Percentiles rank a stretch among this genome's conserved stretches.
phyloP scores from a whole-genome alignment of 2,797 vertebrate genomes.

The Tympanoctomys barrerae region DNA sequence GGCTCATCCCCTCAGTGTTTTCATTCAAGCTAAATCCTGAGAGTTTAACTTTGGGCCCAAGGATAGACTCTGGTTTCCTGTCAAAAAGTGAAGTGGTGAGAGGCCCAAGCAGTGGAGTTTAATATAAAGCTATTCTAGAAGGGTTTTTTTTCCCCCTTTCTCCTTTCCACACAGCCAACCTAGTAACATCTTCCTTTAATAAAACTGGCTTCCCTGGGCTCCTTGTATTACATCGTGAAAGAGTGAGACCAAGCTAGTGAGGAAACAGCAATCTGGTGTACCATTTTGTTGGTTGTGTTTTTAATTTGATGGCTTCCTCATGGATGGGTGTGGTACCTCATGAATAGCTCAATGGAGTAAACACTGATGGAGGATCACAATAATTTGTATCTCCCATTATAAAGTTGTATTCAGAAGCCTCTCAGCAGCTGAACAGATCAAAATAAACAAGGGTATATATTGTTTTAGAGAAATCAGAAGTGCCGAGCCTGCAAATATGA shows the following conservation, averaged over 20 bases:
- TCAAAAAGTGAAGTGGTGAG: slow-evolving; percentile 24
- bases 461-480: slow-evolving; percentile 51
- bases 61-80: slow-evolving; percentile 49
- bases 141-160: background rate
- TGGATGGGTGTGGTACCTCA: slow-evolving; percentile 50
- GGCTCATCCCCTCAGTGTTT: background rate
- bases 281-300: background rate
- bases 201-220: slow-evolving; percentile 8
- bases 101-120: slow-evolving; percentile 24
- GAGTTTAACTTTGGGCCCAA: slow-evolving; percentile 42
- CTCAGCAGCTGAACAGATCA: background rate
- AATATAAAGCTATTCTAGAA: slow-evolving; percentile 5
- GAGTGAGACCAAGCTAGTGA: slow-evolving; percentile 45
- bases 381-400: background rate
- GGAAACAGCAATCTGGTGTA: background rate
- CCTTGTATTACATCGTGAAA: background rate
- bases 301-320: background rate
- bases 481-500: slow-evolving; percentile 35
- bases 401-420: slow-evolving; percentile 23
- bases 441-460: slow-evolving; percentile 28
- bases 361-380: slow-evolving; percentile 20
- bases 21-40: slow-evolving; percentile 50
- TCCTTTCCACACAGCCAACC: slow-evolving; percentile 18
- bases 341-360: slow-evolving; percentile 1
- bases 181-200: slow-evolving; percentile 8